Percentiles rank a stretch among this genome's conserved stretches.
These are phyloP conservation scores for Emys orbicularis DNA, from an alignment of 2,797 vertebrate genomes.

Conservation along the genomic window DNA sequence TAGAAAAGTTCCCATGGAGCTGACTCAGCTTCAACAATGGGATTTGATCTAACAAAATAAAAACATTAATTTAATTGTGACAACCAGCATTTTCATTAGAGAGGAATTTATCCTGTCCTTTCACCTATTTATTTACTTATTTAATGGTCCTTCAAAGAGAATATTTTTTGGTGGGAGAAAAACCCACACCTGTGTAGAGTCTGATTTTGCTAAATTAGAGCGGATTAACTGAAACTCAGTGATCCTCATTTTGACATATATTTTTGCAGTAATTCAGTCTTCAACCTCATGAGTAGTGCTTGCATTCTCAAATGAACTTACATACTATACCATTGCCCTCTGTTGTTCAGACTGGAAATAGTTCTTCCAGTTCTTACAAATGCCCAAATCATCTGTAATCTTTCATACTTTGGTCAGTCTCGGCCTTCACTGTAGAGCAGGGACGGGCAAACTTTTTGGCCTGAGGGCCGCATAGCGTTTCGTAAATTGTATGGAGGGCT, in stretches of 20 bases:
- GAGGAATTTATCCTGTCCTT: background rate
- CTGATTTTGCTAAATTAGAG: background rate
- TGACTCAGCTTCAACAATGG: background rate
- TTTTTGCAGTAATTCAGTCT: background rate
- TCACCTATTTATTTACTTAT: background rate
- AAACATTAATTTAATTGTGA: background rate
- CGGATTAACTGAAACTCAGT: background rate
- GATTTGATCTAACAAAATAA: background rate
- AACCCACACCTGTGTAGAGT: background rate
- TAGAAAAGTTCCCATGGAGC: background rate
- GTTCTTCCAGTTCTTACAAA: background rate
- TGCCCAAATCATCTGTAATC: background rate
- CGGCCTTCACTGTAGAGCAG: no score
- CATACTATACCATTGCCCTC: no score
- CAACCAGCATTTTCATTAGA: background rate
- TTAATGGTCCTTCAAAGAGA: background rate
- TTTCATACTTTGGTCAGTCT: background rate
- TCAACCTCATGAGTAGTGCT: background rate
- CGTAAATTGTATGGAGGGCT: no score
- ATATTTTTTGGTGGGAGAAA: background rate
- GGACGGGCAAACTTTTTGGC: no score
- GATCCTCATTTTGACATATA: background rate
- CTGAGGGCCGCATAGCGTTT: no score
- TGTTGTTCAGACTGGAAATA: no score
- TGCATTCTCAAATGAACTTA: no score